Base-by-base conservation (phyloP, 2,888 invertebrate species). In the Xiphydria camelus region DNA sequence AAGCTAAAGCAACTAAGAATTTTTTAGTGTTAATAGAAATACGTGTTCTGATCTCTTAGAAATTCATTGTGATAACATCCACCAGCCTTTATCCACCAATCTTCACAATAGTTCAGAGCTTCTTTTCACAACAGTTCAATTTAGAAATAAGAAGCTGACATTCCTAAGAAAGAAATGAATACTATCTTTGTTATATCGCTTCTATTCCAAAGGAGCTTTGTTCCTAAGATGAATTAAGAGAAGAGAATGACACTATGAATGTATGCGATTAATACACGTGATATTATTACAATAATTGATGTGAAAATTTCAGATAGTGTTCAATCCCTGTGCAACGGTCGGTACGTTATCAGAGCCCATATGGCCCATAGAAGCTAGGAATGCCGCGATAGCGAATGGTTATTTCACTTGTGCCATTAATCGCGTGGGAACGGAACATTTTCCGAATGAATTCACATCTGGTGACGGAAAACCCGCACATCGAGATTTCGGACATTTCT, bases 261-360 rank as follows among this genome's bases (percentile, higher is more conserved):
- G 15, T 29, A 29, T 29, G 12, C 29, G 15, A 12, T 29, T 29
- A 29, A 29, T 29, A 12, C 15, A 18, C 12, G 15, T 22, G 21
- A 5, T 15, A 3, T 10, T 41, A 19, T 45, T n/a, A n/a, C n/a
- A n/a, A n/a, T n/a, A n/a, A n/a, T n/a, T n/a, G n/a, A n/a, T n/a
- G n/a, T n/a, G n/a, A n/a, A n/a, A n/a, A n/a, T n/a, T 37, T 4
- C 34, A 75, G 80, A 92, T 99, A 29, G 97, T 99, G 0, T 99
- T 99, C 76, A 99, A 99, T 78, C 99, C 99, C 1, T 91, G 94
- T 5, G 99, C 98, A 1, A 98, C 99, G 58, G 89, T 90, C 66
- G 74, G 73, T 39, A 49, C 55, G 10, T 59, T 72, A 4, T 74
- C 73, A 66, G 97, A 98, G 76, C 91, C 95, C 0, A 78, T 98